Evolutionary conservation across 2,113 vertebrate species (phyloP), one percentile per base, ranked within the genome.

Genomic region (Ophthalmolycus amberensis): DNA sequence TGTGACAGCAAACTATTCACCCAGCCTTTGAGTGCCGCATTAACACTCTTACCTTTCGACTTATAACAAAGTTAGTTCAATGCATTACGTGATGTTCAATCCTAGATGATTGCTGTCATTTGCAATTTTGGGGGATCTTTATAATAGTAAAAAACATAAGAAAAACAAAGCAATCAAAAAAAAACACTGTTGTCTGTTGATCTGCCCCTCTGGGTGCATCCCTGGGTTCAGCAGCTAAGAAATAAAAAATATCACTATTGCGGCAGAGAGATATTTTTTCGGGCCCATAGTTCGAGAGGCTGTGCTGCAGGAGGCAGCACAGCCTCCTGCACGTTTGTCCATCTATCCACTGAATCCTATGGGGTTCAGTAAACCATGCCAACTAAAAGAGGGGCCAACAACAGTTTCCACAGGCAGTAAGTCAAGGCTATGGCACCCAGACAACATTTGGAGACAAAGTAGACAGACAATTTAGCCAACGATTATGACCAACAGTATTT

Each of bases 371-470:
- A 73, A 69, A 72, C 54, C 60, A 52, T 79, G 70, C 71, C 79
- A 81, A n/a, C 40, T 42, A 79, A 73, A 77, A 56, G 50, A 42
- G 42, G n/a, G 42, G 63, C 79, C 83, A 83, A 65, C 64, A 69
- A 75, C 63, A 60, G 56, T 86, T 82, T 84, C 83, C 87, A 85
- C 85, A 77, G 85, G 85, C 79, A 0, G 59, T 69, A 70, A 82
- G 68, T 85, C 63, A 52, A 52, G 77, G 66, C 80, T 63, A 15
- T 65, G 80, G 71, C 79, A 78, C 83, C 76, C 86, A 88, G 76
- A 85, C 88, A 88, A 76, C 77, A 84, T 82, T 84, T 50, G 70
- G 78, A 90, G 84, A 77, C 84, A 80, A 88, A 82, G 77, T 56
- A 85, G 65, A 89, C 34, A 6, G 68, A 74, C 69, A 86, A 72